Base-by-base conservation (phyloP, 2,888 invertebrate genomes). In the Philhelius pedissequus region DNA sequence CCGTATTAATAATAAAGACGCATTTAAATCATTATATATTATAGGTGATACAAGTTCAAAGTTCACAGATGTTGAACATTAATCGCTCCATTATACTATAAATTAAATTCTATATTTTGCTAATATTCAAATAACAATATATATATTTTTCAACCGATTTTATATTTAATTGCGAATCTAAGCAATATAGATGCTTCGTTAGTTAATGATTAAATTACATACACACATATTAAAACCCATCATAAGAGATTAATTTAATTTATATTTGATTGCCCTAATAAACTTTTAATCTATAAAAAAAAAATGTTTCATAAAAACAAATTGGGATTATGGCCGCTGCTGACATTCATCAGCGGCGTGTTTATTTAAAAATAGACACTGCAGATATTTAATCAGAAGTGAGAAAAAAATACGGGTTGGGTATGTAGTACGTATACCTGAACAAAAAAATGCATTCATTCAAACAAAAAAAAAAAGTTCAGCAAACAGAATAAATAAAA, bases 281-380 rank as follows among this genome's bases (percentile, higher is more conserved):
- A 45, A 48, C 32, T 48, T 32, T 48, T 48, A 48, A 62, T 64
- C 30, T 43, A 48, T 22, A 40, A n/a, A 43, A 40, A n/a, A 43
- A 48, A 32, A 48, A 32, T 32, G 22, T 15, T n/a, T 48, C 18
- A 64, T 48, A 64, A 64, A 45, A 64, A 64, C 64, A 64, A 64
- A 64, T 64, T 64, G 45, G 64, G 45, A 64, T 64, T 64, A 62
- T 15, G 18, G 20, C 13, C 25, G 25, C 15, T 18, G 18, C 64
- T 48, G 64, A 64, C 64, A 64, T 48, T 64, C 64, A 48, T 32
- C 22, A 64, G 64, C 48, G 8, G 64, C 64, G 64, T 64, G 64
- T 48, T 48, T 22, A 5, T 45, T 48, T 64, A 64, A 64, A 64
- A 64, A 64, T 64, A 64, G 18, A 45, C n/a, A 45, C 8, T 64